Evolutionary conservation across 2,888 invertebrate species (phyloP).

Genomic region (Cecidostiba fungosa): DNA sequence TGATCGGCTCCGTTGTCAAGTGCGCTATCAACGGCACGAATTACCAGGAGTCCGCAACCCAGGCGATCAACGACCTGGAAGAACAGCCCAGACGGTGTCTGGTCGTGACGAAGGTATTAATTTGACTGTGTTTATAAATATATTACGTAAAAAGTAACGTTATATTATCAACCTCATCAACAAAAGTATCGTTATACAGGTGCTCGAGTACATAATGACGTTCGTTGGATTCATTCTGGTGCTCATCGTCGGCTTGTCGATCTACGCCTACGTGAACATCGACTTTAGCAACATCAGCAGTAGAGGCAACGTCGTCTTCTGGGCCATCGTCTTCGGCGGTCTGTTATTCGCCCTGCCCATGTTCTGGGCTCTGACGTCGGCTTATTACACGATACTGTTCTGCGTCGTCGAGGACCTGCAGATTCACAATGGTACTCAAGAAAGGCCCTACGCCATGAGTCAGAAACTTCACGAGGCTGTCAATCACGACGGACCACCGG

Average conservation of each 20-base stretch:
- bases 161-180: too few species aligned
- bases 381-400: constrained; percentile 11
- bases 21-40: background rate
- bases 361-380: background rate
- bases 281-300: background rate
- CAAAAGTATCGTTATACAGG: background rate
- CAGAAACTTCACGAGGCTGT: background rate
- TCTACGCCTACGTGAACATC: background rate
- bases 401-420: constrained; percentile 18
- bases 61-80: background rate
- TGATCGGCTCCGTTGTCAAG: background rate
- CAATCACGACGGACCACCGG: background rate
- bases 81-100: constrained; percentile 15
- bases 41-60: background rate
- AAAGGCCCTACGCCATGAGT: constrained; percentile 11
- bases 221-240: background rate
- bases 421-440: background rate
- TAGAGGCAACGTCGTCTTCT: background rate
- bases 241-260: background rate
- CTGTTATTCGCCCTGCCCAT: background rate
- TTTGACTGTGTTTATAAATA: too few species aligned
- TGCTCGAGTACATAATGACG: background rate
- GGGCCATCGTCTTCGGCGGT: background rate
- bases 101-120: background rate
- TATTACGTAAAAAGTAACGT: too few species aligned